Percentiles rank a stretch among this genome's conserved stretches.
Conservation (phyloP, 2,888 invertebrate genomes). For the Thecophora atra region DNA sequence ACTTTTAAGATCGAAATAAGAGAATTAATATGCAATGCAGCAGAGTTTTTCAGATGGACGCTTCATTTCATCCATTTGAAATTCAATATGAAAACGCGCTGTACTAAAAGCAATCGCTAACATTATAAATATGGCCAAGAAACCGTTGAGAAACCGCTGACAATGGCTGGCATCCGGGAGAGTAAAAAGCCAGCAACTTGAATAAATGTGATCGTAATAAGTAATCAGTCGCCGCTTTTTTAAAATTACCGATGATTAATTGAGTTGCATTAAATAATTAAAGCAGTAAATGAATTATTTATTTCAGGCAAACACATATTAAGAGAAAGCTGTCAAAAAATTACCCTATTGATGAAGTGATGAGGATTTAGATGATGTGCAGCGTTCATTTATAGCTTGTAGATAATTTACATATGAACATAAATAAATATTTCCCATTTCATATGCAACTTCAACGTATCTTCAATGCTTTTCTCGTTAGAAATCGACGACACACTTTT, state of each 20-base stretch:
- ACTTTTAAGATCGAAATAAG: not conserved
- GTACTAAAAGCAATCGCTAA: conserved; percentile 7
- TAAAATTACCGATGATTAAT: conserved; percentile 16
- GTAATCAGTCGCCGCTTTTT: conserved; percentile 9
- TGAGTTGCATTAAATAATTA: conserved; percentile 10
- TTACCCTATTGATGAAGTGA: not conserved
- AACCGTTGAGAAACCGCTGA: too few relatives aligned
- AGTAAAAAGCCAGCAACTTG: not conserved
- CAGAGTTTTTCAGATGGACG: not conserved
- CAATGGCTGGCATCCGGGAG: not conserved
- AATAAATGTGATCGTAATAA: conserved; percentile 8
- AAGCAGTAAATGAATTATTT: conserved; percentile 25
- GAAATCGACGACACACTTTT: too few relatives aligned
- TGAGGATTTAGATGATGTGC: not conserved
- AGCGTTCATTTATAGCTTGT: not conserved
- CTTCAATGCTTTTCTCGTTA: not conserved
- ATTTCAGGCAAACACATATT: conserved; percentile 7
- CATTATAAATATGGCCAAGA: too few relatives aligned
- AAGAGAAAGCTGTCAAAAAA: not conserved
- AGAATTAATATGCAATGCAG: conserved; percentile 1
- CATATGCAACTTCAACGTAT: not conserved
- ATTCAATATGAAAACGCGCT: conserved; percentile 10
- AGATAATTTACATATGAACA: too few relatives aligned
- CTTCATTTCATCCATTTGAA: not conserved
- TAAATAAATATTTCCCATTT: not conserved